Evolutionary conservation across 2,888 invertebrate genomes (phyloP).

Genomic region (Acronicta leporina): DNA sequence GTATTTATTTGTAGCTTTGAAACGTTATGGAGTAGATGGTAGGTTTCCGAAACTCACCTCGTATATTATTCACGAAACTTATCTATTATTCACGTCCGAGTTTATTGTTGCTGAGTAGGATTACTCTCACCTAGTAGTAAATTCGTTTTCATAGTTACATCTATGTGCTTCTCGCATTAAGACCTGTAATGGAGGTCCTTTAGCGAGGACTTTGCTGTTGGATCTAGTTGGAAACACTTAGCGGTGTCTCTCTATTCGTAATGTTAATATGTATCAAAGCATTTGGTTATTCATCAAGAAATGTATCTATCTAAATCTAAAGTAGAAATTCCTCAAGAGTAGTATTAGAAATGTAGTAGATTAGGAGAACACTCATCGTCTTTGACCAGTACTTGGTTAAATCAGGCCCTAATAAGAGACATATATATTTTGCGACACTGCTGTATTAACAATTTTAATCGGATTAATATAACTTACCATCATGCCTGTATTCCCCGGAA

Average conservation of each 20-base stretch:
- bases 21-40: conserved; percentile 22
- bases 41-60: neutral
- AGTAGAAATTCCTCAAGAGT: too few relatives aligned
- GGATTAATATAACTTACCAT: too few relatives aligned
- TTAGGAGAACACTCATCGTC: too few relatives aligned
- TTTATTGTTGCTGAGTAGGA: conserved; percentile 1
- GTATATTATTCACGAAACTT: conserved; percentile 6
- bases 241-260: neutral
- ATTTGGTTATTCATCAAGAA: neutral
- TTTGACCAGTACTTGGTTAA: too few relatives aligned
- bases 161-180: neutral
- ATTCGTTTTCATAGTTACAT: neutral
- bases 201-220: neutral
- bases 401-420: too few relatives aligned
- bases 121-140: neutral
- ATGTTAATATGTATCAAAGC: neutral
- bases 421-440: too few relatives aligned
- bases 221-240: neutral
- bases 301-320: too few relatives aligned
- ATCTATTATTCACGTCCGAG: neutral
- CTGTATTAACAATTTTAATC: too few relatives aligned
- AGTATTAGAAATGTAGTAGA: too few relatives aligned
- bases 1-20: neutral
- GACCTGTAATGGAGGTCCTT: neutral
- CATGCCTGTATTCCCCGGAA: too few relatives aligned